Conservation (phyloP, 2,113 vertebrate species). For the Alaudala cheleensis region DNA sequence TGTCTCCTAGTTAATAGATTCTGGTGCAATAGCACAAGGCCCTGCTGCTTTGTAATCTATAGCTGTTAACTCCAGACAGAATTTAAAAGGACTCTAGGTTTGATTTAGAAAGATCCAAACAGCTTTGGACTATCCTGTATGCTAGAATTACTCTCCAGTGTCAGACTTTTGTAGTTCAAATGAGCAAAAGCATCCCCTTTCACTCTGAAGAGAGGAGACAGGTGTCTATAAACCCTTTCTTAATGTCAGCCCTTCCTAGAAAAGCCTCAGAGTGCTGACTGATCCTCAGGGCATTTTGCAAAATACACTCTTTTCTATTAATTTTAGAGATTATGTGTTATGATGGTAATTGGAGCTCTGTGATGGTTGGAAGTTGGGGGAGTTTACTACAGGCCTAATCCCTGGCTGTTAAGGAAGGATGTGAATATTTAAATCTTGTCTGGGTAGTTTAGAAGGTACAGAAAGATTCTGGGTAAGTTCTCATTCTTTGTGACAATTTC, state of each 20-base stretch:
- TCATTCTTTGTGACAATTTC: neutral
- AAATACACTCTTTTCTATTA: neutral
- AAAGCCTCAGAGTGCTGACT: neutral
- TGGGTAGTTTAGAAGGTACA: neutral
- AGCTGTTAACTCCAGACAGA: neutral
- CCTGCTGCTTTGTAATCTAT: neutral
- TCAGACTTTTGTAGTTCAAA: neutral
- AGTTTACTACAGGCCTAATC: neutral
- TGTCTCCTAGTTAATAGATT: neutral
- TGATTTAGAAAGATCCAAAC: neutral
- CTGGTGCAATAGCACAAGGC: neutral
- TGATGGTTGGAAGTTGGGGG: neutral
- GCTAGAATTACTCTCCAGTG: neutral
- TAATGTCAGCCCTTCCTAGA: neutral
- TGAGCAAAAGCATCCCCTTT: neutral
- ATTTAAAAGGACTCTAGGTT: neutral
- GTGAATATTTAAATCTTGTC: conserved; percentile 1
- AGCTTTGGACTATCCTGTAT: neutral
- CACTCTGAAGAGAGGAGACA: neutral
- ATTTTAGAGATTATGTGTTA: neutral
- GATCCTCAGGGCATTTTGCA: neutral
- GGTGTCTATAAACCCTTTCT: neutral
- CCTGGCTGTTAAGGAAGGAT: neutral
- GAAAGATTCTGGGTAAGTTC: neutral
- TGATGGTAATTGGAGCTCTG: neutral